phyloP scores from a whole-genome alignment of 2,113 vertebrate genomes.

The Cariama cristata region DNA sequence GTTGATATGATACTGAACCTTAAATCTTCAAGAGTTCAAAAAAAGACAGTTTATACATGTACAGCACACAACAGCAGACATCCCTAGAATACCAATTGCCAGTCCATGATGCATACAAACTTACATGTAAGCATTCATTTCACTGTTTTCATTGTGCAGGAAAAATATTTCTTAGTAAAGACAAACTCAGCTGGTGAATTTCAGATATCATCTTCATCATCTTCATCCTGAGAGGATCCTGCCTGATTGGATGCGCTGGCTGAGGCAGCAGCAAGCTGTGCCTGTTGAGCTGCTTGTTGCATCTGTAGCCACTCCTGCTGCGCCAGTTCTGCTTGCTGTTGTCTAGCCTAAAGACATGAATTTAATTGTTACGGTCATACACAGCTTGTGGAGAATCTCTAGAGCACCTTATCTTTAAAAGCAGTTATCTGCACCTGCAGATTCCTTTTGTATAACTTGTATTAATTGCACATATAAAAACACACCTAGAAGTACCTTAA shows the following conservation, averaged over 20 bases:
- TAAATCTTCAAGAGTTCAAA: slow-evolving; percentile 82
- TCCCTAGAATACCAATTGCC: slow-evolving; percentile 81
- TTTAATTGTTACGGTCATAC: slow-evolving; percentile 10
- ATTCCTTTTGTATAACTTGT: background rate
- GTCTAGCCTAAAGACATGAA: slow-evolving; percentile 86
- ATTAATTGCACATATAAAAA: background rate
- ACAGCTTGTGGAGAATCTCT: background rate
- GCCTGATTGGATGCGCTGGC: slow-evolving; percentile 92
- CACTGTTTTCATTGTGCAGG: slow-evolving; percentile 79
- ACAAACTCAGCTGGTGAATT: slow-evolving; percentile 75
- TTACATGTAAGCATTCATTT: slow-evolving; percentile 81
- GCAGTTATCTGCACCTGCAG: background rate
- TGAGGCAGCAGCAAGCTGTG: slow-evolving; percentile 93
- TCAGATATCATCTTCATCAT: slow-evolving; percentile 98
- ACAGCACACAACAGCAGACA: slow-evolving; percentile 82
- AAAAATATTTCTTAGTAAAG: slow-evolving; percentile 72
- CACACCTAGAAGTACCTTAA: background rate
- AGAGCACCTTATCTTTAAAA: background rate
- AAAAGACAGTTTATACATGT: slow-evolving; percentile 80
- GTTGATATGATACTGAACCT: slow-evolving; percentile 84
- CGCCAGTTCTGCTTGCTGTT: slow-evolving; percentile 97
- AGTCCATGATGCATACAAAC: slow-evolving; percentile 79
- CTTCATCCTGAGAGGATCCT: slow-evolving; percentile 97
- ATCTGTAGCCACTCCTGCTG: slow-evolving; percentile 99
- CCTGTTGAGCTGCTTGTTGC: slow-evolving; percentile 98